Evolutionary conservation across 2,888 invertebrate species (phyloP), one percentile per base, ranked within the genome.

Genomic region (Scelioninae gen. 2): DNA sequence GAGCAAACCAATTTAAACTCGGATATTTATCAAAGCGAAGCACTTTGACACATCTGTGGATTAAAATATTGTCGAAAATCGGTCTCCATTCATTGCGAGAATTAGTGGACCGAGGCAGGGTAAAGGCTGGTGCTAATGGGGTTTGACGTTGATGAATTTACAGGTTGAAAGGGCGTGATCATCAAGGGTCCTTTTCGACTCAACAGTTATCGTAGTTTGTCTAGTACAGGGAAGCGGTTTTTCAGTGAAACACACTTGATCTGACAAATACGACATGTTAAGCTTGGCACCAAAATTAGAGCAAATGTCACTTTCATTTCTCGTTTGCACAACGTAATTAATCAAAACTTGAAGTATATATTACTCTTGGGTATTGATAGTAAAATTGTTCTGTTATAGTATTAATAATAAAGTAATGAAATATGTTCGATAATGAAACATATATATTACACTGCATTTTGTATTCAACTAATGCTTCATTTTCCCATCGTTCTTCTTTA

Each of bases 141-240:
- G 79, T 82, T 80, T 79, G 83, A 83, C 82, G 71, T 81, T 83
- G 83, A 83, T 81, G 83, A 78, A 83, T 82, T 78, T 81, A 61
- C 77, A 76, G 79, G 80, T 80, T 80, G 78, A 79, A 68, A 77
- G 80, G 79, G 80, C 81, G 80, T 79, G 79, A 79, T 79, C 74
- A 69, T 67, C 48, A 60, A 74, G 77, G 70, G 67, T 73, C 67
- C 72, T 65, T 73, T 68, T 50, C 64, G 46, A 63, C 64, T 72
- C 60, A 60, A 72, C 58, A 45, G 65, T 57, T 67, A 61, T 58
- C 48, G 72, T 45, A 72, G 65, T 72, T 72, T 61, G 65, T 55
- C 65, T 60, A 55, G 55, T 19, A 35, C 46, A 43, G 48, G 46
- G 43, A 16, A 46, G 37, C 65, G 35, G 43, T 57, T 65, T 60